phyloP scores from a whole-genome alignment of 2,113 vertebrate species.

The Proterorhinus semilunaris region DNA sequence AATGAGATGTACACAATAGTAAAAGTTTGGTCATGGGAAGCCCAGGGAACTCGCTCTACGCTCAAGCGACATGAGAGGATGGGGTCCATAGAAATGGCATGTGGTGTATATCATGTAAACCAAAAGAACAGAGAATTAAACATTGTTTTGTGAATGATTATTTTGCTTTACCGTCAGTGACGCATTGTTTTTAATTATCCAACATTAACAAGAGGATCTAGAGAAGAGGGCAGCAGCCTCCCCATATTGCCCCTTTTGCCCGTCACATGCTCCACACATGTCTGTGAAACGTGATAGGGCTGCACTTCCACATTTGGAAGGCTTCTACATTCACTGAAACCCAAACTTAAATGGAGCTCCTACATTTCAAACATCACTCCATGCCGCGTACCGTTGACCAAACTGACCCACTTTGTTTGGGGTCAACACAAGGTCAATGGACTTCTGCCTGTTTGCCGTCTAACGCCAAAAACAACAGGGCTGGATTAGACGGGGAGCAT shows the following conservation, averaged over 20 bases:
- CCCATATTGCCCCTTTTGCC: not conserved
- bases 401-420: constrained; percentile 24
- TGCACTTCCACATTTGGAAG: constrained; percentile 22
- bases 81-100: too few species aligned
- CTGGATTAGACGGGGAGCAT: not conserved
- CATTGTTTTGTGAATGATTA: too few species aligned
- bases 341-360: not conserved
- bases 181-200: too few species aligned
- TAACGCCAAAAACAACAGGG: constrained; percentile 26
- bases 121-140: too few species aligned
- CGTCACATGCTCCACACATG: constrained; percentile 13
- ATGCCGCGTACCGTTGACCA: not conserved
- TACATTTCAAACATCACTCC: not conserved
- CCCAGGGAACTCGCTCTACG: too few species aligned
- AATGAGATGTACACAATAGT: too few species aligned
- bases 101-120: too few species aligned
- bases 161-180: too few species aligned
- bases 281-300: constrained; percentile 33
- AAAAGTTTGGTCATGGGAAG: too few species aligned
- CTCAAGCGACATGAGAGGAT: too few species aligned
- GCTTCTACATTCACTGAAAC: constrained; percentile 1
- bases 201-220: too few species aligned
- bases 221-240: too few species aligned
- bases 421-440: constrained; percentile 30
- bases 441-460: constrained; percentile 22